These are phyloP conservation scores for Eristalinus aeneus DNA, from an alignment of 2,888 invertebrate genomes.

Conservation along the genomic window DNA sequence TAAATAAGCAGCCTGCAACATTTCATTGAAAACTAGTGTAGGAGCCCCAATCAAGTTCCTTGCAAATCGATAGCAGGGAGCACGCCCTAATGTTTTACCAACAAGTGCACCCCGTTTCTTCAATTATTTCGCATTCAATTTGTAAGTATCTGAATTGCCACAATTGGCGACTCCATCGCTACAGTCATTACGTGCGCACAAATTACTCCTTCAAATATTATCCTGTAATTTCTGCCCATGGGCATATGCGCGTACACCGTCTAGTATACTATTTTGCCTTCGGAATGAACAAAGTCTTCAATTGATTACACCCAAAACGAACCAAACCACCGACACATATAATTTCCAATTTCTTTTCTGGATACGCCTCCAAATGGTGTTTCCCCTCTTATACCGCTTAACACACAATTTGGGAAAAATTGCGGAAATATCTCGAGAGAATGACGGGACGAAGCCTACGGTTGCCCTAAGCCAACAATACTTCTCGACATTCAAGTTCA, in stretches of 20 bases:
- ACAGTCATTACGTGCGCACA: constrained; percentile 32
- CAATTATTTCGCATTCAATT: constrained; percentile 44
- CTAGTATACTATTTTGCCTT: not conserved
- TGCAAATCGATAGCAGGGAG: not conserved
- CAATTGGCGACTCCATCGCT: constrained; percentile 33
- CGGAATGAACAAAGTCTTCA: constrained; percentile 26
- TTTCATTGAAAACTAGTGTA: not conserved
- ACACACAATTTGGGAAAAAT: not conserved
- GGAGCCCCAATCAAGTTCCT: not conserved
- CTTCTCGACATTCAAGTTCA: constrained; percentile 66
- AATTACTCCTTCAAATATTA: constrained; percentile 54
- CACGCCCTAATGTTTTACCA: not conserved
- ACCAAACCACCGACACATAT: constrained; percentile 37
- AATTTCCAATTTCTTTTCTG: constrained; percentile 52
- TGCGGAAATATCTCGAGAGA: not conserved
- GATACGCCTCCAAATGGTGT: constrained; percentile 15
- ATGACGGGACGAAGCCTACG: constrained; percentile 7
- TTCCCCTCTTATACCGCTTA: not conserved
- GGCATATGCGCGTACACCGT: not conserved
- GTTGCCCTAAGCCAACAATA: constrained; percentile 57
- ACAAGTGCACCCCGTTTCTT: not conserved
- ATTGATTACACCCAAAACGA: constrained; percentile 65
- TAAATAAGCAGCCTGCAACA: not conserved
- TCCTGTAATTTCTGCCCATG: constrained; percentile 44
- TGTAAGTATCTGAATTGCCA: not conserved